These are phyloP conservation scores for Trisateles emortualis DNA, from an alignment of 2,888 invertebrate genomes.

Conservation along the genomic window DNA sequence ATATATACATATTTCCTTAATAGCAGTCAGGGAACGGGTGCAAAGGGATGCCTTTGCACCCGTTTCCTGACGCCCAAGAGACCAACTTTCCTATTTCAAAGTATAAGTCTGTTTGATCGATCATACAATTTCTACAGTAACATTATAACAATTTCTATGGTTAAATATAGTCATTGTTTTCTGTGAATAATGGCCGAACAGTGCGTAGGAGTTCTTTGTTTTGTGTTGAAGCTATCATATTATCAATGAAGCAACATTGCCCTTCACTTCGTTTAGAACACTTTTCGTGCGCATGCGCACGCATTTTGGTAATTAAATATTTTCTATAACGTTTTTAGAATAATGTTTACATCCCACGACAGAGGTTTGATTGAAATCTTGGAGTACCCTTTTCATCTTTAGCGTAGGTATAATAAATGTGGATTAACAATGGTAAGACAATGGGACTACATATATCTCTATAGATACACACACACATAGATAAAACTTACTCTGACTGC, in stretches of 20 bases:
- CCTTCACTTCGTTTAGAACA: slow-evolving; percentile 35
- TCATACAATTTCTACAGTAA: slow-evolving; percentile 1
- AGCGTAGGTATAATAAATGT: too few relatives aligned
- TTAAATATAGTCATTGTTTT: slow-evolving; percentile 38
- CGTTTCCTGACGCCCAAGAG: too few relatives aligned
- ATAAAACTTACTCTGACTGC: too few relatives aligned
- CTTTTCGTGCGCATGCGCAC: slow-evolving; percentile 9
- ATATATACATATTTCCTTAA: too few relatives aligned
- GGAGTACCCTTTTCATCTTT: too few relatives aligned
- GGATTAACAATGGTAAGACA: too few relatives aligned
- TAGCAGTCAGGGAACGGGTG: too few relatives aligned
- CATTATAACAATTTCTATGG: not conserved
- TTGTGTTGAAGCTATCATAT: slow-evolving; percentile 34
- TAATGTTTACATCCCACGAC: not conserved
- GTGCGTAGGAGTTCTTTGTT: slow-evolving; percentile 45
- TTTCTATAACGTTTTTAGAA: not conserved
- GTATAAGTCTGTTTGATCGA: too few relatives aligned
- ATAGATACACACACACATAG: too few relatives aligned
- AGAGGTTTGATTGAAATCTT: not conserved
- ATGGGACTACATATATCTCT: too few relatives aligned
- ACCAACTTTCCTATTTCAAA: too few relatives aligned
- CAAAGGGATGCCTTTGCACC: too few relatives aligned
- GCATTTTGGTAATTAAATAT: not conserved
- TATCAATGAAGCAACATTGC: slow-evolving; percentile 37
- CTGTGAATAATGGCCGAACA: slow-evolving; percentile 24